These are phyloP conservation scores for Coreoperca whiteheadi DNA, from an alignment of 2,113 vertebrate species.

Conservation along the genomic window DNA sequence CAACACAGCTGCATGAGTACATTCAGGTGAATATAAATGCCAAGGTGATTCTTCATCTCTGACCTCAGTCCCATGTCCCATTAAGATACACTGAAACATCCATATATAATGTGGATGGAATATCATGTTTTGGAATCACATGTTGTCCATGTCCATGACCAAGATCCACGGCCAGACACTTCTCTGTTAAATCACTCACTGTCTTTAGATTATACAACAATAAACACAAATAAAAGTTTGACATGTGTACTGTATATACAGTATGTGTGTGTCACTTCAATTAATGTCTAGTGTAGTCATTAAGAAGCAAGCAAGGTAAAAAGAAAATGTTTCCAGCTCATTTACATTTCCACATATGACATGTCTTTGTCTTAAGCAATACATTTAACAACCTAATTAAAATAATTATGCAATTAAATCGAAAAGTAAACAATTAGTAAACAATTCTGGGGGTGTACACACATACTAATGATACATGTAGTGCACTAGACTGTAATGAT, in stretches of 20 bases:
- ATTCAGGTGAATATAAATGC: constrained; percentile 25
- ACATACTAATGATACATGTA: not conserved
- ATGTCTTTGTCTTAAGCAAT: not conserved
- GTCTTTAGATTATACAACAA: not conserved
- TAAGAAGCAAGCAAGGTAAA: not conserved
- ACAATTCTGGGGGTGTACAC: not conserved
- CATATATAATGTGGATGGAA: too few relatives aligned
- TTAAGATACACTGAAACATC: not conserved
- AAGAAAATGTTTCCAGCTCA: not conserved
- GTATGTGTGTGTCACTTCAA: not conserved
- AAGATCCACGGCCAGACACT: too few relatives aligned
- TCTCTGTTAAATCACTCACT: not conserved
- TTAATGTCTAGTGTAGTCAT: not conserved
- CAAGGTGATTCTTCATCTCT: constrained; percentile 6
- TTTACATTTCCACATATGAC: not conserved
- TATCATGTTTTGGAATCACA: not conserved
- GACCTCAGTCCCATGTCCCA: not conserved
- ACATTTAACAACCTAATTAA: not conserved
- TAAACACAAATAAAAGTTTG: not conserved
- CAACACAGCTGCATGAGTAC: constrained; percentile 17
- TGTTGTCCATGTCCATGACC: not conserved
- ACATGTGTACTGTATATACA: not conserved
- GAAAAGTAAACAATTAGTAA: not conserved
- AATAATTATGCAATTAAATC: not conserved
- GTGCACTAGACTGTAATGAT: not conserved